Evolutionary conservation across 2,888 invertebrate species (phyloP), one percentile per base, ranked within the genome.

Genomic region (Caenorhabditis sp.): DNA sequence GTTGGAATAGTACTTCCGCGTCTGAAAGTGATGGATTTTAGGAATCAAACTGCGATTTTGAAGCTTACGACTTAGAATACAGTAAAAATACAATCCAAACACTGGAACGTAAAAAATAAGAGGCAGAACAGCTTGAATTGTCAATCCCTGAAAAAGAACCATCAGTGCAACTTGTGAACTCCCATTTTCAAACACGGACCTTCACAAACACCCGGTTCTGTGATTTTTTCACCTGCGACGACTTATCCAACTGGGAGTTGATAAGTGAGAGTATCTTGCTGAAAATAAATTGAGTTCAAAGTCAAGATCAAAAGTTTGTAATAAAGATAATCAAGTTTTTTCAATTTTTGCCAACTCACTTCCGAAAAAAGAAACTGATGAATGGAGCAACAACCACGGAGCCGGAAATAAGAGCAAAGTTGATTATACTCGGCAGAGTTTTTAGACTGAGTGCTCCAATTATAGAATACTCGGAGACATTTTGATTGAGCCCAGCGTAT

Each of bases 91-190:
- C 2, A 77, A 40, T 0, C 15, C 47, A 32, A 69, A 64, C 0
- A 68, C 40, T 9, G 77, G 77, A 9, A 77, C 50, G 15, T 77
- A 77, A 20, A 77, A 77, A 18, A 69, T 24, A 1, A 69, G 37
- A 1, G 77, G 77, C 11, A 77, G 55, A 37, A 69, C 35, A 15
- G 77, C 69, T 64, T 77, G 77, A 9, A 77, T 77, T 22, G 77
- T 77, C 0, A 77, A 50, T 37, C 77, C 77, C 69, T 77, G 55
- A 44, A 68, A 51, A 18, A 20, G n/a, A n/a, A n/a, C n/a, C n/a
- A n/a, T n/a, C n/a, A n/a, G n/a, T n/a, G n/a, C n/a, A n/a, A n/a
- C n/a, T n/a, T n/a, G n/a, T n/a, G n/a, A n/a, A n/a, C n/a, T n/a
- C n/a, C n/a, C n/a, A n/a, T n/a, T n/a, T n/a, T n/a, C n/a, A n/a